Evolutionary conservation across 1,140 invertebrate species (phyloP), one percentile per base, ranked within the genome.

Genomic region (Aphaenogaster floridana): DNA sequence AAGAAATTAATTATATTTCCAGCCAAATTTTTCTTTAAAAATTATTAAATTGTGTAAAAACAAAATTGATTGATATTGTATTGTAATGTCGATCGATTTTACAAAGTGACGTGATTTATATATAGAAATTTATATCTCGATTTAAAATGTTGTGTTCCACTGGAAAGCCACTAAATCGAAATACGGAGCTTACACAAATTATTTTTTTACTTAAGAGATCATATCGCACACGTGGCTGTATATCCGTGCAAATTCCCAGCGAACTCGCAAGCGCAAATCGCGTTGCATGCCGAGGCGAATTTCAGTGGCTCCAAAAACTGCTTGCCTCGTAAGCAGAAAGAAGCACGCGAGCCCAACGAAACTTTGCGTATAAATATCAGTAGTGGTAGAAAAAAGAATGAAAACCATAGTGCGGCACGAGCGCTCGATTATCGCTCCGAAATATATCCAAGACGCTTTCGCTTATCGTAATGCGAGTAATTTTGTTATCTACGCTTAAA

Each of bases 271-370:
- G 79, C 87, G 84, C 86, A 86, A 91, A 89, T 90, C 76, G 79
- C 54, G 85, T 91, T 74, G 89, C 90, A 86, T 91, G 90, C 81
- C 64, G 52, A n/a, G 21, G 83, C 57, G 78, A 90, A 77, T 90
- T 90, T 90, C 76, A 88, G 39, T 36, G 21, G 69, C 69, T 88
- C 79, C 74, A 57, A 90, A 89, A 90, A 88, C 66, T 57, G 54
- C 36, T 69, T 83, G 63, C 69, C 11, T 59, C 52, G 45, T 71
- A 54, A 88, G 68, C 81, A 72, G 77, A 88, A 91, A 88, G 87
- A 86, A 90, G 54, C 90, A 91, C 90, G 90, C 90, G 78, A 91
- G 9, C 85, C 13, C 57, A 77, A 34, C 57, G 57, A 83, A 89
- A 72, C 63, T 69, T 57, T 21, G 17, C 34, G 76, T 74, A 90